A percentile compares a stretch with the other conserved stretches of the same genome.
These are phyloP conservation scores for Rhineura floridana DNA, from an alignment of 2,113 vertebrate species.

Conservation along the genomic window DNA sequence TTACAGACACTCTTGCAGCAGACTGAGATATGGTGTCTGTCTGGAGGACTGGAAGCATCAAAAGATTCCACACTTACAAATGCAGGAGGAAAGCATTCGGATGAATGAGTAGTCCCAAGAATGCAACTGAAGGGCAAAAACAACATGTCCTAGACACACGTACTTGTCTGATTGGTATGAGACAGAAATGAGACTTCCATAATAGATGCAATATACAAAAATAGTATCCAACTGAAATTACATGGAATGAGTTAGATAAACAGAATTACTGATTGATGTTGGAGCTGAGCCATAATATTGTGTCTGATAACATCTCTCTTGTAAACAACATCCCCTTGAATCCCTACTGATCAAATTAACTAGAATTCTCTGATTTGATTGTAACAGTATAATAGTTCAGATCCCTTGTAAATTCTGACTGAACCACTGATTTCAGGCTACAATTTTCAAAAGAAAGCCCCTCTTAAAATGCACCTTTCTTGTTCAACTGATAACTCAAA, in stretches of 20 bases:
- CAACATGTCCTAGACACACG: neutral
- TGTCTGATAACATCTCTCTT: neutral
- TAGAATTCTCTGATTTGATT: neutral
- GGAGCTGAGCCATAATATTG: neutral
- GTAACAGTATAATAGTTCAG: neutral
- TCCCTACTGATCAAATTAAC: neutral
- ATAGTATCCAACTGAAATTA: neutral
- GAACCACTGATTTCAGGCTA: neutral
- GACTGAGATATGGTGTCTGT: neutral
- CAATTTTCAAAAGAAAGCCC: neutral
- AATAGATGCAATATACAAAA: neutral
- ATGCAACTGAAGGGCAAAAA: neutral
- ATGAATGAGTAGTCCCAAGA: slow-evolving; percentile 9
- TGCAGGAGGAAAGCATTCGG: slow-evolving; percentile 1
- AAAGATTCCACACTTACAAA: slow-evolving; percentile 8
- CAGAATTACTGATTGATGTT: slow-evolving; percentile 5
- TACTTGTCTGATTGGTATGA: neutral
- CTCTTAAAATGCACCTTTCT: neutral
- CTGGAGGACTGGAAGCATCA: neutral
- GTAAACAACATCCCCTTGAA: neutral
- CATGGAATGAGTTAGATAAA: slow-evolving; percentile 7
- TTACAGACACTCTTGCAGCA: neutral
- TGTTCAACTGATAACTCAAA: neutral
- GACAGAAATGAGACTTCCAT: neutral
- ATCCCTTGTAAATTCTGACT: too few species aligned